A percentile compares a stretch with the other conserved stretches of the same genome.
Evolutionary conservation across 92 coral and sea anemone genomes (phyloP).

Genomic region (Umimayanthus chanpuru): DNA sequence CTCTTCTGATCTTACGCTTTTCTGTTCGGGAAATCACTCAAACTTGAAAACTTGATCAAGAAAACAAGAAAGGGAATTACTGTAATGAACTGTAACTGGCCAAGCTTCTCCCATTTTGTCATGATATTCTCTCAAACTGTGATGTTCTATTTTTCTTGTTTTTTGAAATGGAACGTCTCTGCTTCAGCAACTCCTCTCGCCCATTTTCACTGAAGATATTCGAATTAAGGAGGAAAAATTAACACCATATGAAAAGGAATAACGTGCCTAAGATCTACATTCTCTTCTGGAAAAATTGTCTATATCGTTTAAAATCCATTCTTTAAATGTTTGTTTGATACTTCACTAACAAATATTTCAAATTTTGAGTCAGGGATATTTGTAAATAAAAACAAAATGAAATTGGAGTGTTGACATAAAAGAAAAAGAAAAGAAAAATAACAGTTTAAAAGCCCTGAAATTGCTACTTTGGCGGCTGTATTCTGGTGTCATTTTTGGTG

Average conservation of each 20-base stretch:
- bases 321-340: not conserved
- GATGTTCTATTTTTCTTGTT: not conserved
- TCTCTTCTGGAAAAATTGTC: not conserved
- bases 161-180: not conserved
- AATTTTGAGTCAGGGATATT: not conserved
- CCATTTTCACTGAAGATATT: not conserved
- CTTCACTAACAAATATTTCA: not conserved
- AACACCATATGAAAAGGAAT: not conserved
- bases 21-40: not conserved
- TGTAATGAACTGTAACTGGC: not conserved
- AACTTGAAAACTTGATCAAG: not conserved
- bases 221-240: not conserved
- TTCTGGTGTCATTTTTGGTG: no score
- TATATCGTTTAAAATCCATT: not conserved
- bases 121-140: not conserved
- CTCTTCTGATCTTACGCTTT: not conserved
- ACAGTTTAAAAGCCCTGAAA: no score
- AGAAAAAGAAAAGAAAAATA: no score
- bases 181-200: not conserved
- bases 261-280: not conserved
- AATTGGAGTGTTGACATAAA: no score
- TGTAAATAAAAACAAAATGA: no score
- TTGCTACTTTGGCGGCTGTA: no score
- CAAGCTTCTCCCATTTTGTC: not conserved
- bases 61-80: not conserved